phyloP scores from a whole-genome alignment of 2,113 vertebrate genomes.

The Ictalurus punctatus region DNA sequence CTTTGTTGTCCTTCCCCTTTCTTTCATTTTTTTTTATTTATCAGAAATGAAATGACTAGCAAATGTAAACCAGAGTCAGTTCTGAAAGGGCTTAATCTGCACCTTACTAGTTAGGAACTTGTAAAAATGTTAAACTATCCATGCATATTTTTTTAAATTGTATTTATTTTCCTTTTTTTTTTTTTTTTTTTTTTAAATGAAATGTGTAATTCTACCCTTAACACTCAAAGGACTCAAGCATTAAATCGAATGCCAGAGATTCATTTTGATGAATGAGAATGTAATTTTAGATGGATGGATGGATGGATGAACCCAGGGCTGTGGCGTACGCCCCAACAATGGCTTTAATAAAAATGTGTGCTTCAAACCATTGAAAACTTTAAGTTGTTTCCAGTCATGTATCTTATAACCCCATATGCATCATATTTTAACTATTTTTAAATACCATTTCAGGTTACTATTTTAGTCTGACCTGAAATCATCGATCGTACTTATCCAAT shows the following conservation, averaged over 20 bases:
- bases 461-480: neutral
- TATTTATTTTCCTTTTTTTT: slow-evolving; percentile 38
- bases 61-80: slow-evolving; percentile 22
- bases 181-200: slow-evolving; percentile 27
- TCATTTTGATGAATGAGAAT: neutral
- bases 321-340: neutral
- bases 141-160: slow-evolving; percentile 11
- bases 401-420: neutral
- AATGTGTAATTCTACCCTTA: neutral
- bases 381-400: neutral
- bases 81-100: slow-evolving; percentile 14
- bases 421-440: neutral
- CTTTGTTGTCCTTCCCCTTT: neutral
- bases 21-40: neutral
- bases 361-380: neutral
- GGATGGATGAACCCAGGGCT: neutral
- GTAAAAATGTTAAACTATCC: slow-evolving; percentile 4
- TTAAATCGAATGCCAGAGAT: neutral
- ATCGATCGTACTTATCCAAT: neutral
- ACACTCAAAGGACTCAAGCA: neutral
- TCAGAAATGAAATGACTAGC: neutral
- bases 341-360: slow-evolving; percentile 1
- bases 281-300: neutral
- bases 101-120: slow-evolving; percentile 24
- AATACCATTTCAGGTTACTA: neutral